A percentile compares a stretch with the other conserved stretches of the same genome.
Conservation (phyloP, 2,797 vertebrate genomes). For the Liparis tanakae region DNA sequence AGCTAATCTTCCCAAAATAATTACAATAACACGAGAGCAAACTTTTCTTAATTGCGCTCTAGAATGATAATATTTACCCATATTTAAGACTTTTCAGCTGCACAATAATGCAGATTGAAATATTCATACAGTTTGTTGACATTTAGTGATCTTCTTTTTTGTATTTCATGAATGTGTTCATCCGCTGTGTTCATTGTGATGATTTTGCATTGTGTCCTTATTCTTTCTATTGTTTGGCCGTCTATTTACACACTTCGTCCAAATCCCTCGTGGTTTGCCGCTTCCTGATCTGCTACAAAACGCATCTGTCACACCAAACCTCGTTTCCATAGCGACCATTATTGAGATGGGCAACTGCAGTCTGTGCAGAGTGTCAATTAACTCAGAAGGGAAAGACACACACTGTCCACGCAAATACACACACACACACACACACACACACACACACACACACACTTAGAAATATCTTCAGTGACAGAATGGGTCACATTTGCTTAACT, state of each 20-base stretch:
- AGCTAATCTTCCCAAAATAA: constrained; percentile 17
- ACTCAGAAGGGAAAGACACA: constrained; percentile 54
- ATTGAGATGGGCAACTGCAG: constrained; percentile 58
- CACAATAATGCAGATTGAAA: constrained; percentile 50
- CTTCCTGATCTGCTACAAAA: constrained; percentile 62
- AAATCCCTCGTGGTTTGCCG: constrained; percentile 63
- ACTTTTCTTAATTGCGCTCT: constrained; percentile 10
- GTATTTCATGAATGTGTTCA: constrained; percentile 52
- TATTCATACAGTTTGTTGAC: constrained; percentile 57
- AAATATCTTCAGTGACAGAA: constrained; percentile 27
- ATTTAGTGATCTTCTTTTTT: constrained; percentile 51
- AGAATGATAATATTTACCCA: constrained; percentile 36
- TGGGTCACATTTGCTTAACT: constrained; percentile 43
- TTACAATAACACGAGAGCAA: constrained; percentile 5
- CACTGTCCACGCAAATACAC: constrained; percentile 13
- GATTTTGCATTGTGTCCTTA: constrained; percentile 39
- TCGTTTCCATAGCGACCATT: constrained; percentile 78
- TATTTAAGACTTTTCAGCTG: constrained; percentile 52
- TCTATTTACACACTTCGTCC: constrained; percentile 55
- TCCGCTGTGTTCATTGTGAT: constrained; percentile 31
- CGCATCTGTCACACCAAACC: constrained; percentile 73
- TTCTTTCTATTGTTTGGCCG: constrained; percentile 43
- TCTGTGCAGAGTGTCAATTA: constrained; percentile 62
- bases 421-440: constrained; percentile 12
- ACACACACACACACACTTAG: constrained; percentile 14